Base-by-base conservation (phyloP, 1,140 invertebrate species). In the Orussus abietinus region DNA sequence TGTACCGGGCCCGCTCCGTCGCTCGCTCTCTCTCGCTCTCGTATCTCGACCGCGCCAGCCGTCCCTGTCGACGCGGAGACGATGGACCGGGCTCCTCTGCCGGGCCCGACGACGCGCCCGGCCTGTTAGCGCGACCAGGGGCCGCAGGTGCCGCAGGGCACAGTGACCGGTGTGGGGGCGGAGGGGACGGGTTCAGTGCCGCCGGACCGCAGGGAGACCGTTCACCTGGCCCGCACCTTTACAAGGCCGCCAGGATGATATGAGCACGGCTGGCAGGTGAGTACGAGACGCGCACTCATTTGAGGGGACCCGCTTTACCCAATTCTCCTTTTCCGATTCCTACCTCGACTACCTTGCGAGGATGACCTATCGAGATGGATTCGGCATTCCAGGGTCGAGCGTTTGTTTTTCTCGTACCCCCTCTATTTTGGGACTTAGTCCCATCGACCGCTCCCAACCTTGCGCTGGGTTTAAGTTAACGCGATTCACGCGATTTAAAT, bases 221-320 rank as follows among this genome's bases (percentile, higher is more conserved):
- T 19, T 20, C 34, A 15, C 13, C 18, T 5, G 10, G n/a, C 31
- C 15, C 34, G 34, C 17, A 10, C 18, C 18, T 19, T 18, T 19
- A 6, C 17, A n/a, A 15, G 18, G 37, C 37, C 45, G 42, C 53
- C 64, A 66, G 56, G 53, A 72, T 70, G 66, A 68, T 65, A 73
- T 72, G 70, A 73, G 65, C 62, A 64, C 69, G 57, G 55, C 69
- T 59, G 60, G 59, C 62, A 70, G 69, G 70, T 72, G 66, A 72
- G 70, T 67, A 14, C 32, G 43, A 45, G 31, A 38, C 22, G 14
- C 39, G 25, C 30, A 40, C 35, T 20, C 14, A 2, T 11, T 10
- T 9, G 19, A 31, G 11, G 18, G 38, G 28, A 26, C 43, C 29
- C 9, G 12, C n/a, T n/a, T n/a, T n/a, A n/a, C n/a, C n/a, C n/a